phyloP scores from a whole-genome alignment of 1,140 invertebrate species.

The Fopius arisanus region DNA sequence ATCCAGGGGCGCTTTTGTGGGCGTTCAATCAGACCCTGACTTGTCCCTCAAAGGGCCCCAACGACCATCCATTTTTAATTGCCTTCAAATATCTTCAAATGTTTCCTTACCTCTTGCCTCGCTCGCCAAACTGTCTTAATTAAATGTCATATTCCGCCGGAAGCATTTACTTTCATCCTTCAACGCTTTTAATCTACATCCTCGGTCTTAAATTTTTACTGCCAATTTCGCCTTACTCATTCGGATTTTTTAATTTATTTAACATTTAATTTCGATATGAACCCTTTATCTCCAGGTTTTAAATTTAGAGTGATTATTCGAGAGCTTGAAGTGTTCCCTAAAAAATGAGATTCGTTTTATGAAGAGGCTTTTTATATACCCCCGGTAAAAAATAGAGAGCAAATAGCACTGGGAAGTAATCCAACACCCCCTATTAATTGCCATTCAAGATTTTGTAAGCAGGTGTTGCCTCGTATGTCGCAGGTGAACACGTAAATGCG shows the following conservation, averaged over 20 bases:
- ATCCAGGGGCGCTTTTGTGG: constrained; percentile 51
- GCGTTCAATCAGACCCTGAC: constrained; percentile 34
- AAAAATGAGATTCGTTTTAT: too few species aligned
- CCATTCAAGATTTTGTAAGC: not conserved
- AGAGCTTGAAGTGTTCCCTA: too few species aligned
- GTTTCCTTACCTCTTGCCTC: constrained; percentile 45
- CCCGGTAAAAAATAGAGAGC: too few species aligned
- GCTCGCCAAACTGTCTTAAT: constrained; percentile 57
- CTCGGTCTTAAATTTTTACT: not conserved
- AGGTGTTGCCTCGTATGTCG: constrained; percentile 5
- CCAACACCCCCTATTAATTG: not conserved
- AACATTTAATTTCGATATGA: too few species aligned
- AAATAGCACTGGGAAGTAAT: too few species aligned
- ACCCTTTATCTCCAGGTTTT: too few species aligned
- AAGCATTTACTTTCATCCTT: constrained; percentile 23
- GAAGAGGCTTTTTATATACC: too few species aligned
- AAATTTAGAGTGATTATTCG: too few species aligned
- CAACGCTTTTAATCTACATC: not conserved
- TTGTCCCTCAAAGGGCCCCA: constrained; percentile 53
- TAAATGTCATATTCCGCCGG: constrained; percentile 62
- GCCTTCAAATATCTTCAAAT: constrained; percentile 57
- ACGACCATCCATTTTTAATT: constrained; percentile 65
- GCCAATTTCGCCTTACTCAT: not conserved
- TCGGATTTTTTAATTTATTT: too few species aligned
- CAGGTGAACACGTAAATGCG: constrained; percentile 1